Percentiles rank a stretch among this genome's conserved stretches.
Evolutionary conservation across 2,888 invertebrate species (phyloP).

Genomic region (Dolichomitus sp.): DNA sequence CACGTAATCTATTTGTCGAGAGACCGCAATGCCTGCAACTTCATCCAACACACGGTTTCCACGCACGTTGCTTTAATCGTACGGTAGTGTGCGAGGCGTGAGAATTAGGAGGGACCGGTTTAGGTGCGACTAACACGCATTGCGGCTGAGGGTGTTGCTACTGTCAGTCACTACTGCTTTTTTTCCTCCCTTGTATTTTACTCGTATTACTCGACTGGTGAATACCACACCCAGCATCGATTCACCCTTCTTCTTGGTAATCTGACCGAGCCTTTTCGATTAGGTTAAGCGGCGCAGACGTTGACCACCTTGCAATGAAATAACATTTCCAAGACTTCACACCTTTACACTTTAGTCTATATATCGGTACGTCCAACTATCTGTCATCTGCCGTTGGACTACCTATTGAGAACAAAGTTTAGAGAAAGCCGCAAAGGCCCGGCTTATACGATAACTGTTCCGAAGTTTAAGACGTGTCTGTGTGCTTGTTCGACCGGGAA

Average conservation of each 20-base stretch:
- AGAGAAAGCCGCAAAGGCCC: slow-evolving; percentile 17
- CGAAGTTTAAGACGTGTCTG: slow-evolving; percentile 18
- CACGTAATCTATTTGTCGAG: slow-evolving; percentile 86
- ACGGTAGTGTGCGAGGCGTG: slow-evolving; percentile 46
- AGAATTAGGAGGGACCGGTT: slow-evolving; percentile 46
- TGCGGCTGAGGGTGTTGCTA: not conserved
- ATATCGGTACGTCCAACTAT: not conserved
- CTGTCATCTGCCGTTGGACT: slow-evolving; percentile 6
- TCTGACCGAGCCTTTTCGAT: slow-evolving; percentile 16
- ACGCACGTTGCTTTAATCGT: slow-evolving; percentile 67
- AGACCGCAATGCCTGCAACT: slow-evolving; percentile 79
- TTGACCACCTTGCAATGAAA: not conserved
- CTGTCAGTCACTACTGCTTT: slow-evolving; percentile 13
- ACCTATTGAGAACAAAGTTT: slow-evolving; percentile 16
- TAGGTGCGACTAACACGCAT: slow-evolving; percentile 41
- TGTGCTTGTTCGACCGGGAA: slow-evolving; percentile 2
- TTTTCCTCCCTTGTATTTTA: not conserved
- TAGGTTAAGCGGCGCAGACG: not conserved
- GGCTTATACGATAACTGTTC: slow-evolving; percentile 14
- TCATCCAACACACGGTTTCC: slow-evolving; percentile 66
- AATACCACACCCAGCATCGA: slow-evolving; percentile 27
- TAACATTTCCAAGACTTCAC: not conserved
- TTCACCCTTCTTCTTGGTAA: not conserved
- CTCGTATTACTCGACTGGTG: not conserved
- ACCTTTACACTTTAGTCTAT: not conserved